Evolutionary conservation across 2,113 vertebrate genomes (phyloP).

Genomic region (Grammomys dolichurus): DNA sequence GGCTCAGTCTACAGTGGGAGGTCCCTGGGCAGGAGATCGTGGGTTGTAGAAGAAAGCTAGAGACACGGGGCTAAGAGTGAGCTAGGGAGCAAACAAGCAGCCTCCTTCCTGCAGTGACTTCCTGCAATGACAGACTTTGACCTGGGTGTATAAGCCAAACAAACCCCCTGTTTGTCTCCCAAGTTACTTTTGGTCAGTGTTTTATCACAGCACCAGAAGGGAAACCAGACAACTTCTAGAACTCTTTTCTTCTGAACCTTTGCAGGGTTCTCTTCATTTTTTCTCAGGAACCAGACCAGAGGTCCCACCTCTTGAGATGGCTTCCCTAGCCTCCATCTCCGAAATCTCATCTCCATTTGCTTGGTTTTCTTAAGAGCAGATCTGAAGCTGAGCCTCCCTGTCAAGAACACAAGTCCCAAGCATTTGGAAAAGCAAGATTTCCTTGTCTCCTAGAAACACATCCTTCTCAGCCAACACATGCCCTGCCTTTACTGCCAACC

Average conservation of each 20-base stretch:
- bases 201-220: neutral
- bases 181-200: neutral
- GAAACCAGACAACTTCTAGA: neutral
- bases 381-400: neutral
- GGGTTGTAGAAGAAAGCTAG: neutral
- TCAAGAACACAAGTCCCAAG: neutral
- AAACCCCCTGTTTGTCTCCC: fast-evolving
- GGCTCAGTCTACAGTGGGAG: neutral
- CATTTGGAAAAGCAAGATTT: neutral
- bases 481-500: neutral
- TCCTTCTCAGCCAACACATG: neutral
- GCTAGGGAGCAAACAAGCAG: neutral
- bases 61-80: neutral
- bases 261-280: neutral
- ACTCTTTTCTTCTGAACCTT: neutral
- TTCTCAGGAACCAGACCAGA: neutral
- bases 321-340: neutral
- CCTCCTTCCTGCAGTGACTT: neutral
- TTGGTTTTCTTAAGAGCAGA: slow-evolving; percentile 29
- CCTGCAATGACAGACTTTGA: too few species aligned
- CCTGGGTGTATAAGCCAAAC: neutral
- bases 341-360: neutral
- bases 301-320: neutral
- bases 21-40: neutral
- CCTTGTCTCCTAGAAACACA: neutral